These are phyloP conservation scores for Aegotheles bennettii DNA, from an alignment of 2,113 vertebrate species.

Conservation along the genomic window DNA sequence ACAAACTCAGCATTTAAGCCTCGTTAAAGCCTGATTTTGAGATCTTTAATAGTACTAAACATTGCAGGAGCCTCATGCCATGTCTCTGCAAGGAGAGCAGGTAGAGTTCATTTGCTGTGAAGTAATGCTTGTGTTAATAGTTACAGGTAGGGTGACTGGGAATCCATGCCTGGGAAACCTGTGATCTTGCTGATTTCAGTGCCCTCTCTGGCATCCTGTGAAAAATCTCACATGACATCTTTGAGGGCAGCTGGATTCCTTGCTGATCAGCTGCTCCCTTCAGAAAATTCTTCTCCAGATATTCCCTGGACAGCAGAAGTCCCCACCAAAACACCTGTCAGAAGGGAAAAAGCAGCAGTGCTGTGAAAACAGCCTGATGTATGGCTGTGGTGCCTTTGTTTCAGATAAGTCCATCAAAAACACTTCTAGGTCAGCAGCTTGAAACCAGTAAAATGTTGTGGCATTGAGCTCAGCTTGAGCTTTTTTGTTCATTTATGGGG, in stretches of 20 bases:
- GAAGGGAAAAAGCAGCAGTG: not conserved
- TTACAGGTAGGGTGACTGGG: constrained; percentile 17
- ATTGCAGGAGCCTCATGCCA: not conserved
- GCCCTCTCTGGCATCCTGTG: constrained; percentile 53
- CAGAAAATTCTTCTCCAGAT: not conserved
- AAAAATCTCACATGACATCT: constrained; percentile 54
- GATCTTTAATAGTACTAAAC: not conserved
- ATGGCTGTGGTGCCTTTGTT: not conserved
- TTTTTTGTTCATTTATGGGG: not conserved
- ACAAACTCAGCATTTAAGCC: not conserved
- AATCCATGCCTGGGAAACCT: constrained; percentile 10
- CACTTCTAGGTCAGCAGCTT: not conserved
- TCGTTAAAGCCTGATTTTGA: not conserved
- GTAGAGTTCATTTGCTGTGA: constrained; percentile 32
- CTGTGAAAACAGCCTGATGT: not conserved
- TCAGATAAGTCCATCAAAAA: not conserved
- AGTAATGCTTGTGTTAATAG: constrained; percentile 61
- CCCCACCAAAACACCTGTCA: not conserved
- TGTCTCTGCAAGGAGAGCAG: not conserved
- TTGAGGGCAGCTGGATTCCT: not conserved
- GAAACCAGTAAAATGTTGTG: not conserved
- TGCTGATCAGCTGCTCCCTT: constrained; percentile 30
- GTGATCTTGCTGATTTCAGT: constrained; percentile 47
- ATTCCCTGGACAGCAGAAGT: not conserved
- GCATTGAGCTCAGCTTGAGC: not conserved